A percentile compares a stretch with the other conserved stretches of the same genome.
phyloP scores from a whole-genome alignment of 2,888 invertebrate species.

The Urechis unicinctus region DNA sequence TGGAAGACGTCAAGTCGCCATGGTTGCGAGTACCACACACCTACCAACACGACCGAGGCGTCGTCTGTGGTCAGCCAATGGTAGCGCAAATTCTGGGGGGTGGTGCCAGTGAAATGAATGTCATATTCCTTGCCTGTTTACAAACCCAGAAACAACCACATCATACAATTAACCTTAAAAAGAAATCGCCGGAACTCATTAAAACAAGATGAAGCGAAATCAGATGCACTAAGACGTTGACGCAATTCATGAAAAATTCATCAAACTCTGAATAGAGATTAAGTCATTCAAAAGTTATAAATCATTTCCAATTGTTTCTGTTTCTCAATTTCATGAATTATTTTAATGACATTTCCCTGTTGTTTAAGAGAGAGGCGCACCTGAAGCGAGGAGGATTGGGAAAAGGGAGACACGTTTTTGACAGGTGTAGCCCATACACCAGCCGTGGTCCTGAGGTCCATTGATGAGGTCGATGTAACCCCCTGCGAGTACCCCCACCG shows the following conservation, averaged over 20 bases:
- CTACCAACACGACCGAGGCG: constrained; percentile 25
- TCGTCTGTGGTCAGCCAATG: constrained; percentile 27
- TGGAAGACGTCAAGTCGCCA: constrained; percentile 27
- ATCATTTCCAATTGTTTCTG: no score
- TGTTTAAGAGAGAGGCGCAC: no score
- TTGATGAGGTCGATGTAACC: constrained; percentile 42
- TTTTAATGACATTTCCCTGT: no score
- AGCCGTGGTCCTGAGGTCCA: constrained; percentile 48
- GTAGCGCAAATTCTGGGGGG: constrained; percentile 33
- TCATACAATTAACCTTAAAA: no score
- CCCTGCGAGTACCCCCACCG: constrained; percentile 30
- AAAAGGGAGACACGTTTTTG: constrained; percentile 42
- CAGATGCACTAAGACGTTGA: no score
- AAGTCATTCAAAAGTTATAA: no score
- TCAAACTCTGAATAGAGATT: no score
- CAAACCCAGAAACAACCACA: no score
- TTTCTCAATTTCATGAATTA: no score
- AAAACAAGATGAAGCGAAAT: no score
- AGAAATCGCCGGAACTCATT: no score
- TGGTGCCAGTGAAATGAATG: constrained; percentile 25
- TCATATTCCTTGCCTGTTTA: constrained; percentile 1
- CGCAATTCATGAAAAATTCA: no score
- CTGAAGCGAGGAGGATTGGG: constrained; percentile 37
- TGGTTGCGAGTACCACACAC: constrained; percentile 28
- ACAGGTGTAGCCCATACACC: constrained; percentile 48